Base-by-base conservation (phyloP, 2,113 vertebrate genomes). In the Dasyprocta punctata region DNA sequence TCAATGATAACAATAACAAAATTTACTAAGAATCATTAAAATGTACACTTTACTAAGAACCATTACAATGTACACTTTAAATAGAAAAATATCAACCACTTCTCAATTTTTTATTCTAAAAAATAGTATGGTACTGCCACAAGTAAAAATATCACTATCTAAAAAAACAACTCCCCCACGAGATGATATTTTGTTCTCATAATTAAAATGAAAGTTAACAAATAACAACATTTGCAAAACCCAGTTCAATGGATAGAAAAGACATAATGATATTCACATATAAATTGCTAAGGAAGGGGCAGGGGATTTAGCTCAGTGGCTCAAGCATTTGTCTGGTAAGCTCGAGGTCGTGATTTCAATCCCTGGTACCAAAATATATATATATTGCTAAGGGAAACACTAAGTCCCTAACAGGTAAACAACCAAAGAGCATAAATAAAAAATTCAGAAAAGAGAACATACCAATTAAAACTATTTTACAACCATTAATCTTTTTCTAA, bases 391-490 rank as follows among this genome's bases (percentile, higher is more conserved):
- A 38, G 3, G 16, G n/a, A 97, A 87, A 84, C 38, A 83, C 6
- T 60, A 90, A 80, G 61, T 78, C 38, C 38, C 67, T n/a, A n/a
- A 49, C n/a, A 61, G 63, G 67, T n/a, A 81, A 89, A 58, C 19
- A 22, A 7, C 33, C 56, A 86, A 95, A 95, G 28, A 22, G 63
- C 5, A 52, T 22, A 24, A 86, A 82, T 4, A 86, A 49, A 75
- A 83, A 93, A 90, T 60, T 65, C 49, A 86, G 38, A 81, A 89
- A 89, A 58, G 16, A 92, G 33, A 95, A 61, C 26, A 41, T 49
- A 7, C 33, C 83, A 89, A 81, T 63, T 86, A 86, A 88, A 92
- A 89, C 22, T 61, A 81, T 65, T 58, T 95, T 75, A 82, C 24
- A 60, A 52, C 36, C 56, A 86, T 44, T 47, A 94, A n/a, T 60